These are phyloP conservation scores for Neelides folsomi DNA, from an alignment of 2,888 invertebrate genomes.

Conservation along the genomic window DNA sequence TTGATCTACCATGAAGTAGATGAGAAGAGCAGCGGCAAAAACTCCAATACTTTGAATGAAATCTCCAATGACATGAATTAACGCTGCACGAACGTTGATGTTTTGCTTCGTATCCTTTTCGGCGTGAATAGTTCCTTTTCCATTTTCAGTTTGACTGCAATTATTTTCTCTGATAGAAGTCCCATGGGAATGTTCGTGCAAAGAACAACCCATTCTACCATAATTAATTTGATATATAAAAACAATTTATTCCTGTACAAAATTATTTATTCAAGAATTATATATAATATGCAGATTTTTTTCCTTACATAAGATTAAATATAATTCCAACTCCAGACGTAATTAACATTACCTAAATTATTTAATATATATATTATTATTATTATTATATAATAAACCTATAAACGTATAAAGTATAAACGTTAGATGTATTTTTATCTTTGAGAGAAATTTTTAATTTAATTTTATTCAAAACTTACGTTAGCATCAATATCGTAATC, in stretches of 20 bases:
- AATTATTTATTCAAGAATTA: not conserved
- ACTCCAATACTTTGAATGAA: slow-evolving; percentile 90
- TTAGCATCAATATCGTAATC: slow-evolving; percentile 75
- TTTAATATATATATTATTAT: slow-evolving; percentile 3
- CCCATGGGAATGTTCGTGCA: slow-evolving; percentile 68
- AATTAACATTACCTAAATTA: slow-evolving; percentile 54
- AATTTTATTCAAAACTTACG: slow-evolving; percentile 42
- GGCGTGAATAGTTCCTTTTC: not conserved
- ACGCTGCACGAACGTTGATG: slow-evolving; percentile 88
- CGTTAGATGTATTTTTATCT: too few species aligned
- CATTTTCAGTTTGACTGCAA: slow-evolving; percentile 14
- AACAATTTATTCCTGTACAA: too few species aligned
- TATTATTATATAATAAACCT: too few species aligned
- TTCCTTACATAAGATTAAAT: slow-evolving; percentile 82
- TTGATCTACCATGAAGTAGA: slow-evolving; percentile 70
- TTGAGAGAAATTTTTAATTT: too few species aligned
- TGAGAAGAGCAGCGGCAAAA: slow-evolving; percentile 74
- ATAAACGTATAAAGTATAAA: too few species aligned
- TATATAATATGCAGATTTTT: too few species aligned
- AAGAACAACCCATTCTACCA: slow-evolving; percentile 76
- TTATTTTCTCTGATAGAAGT: slow-evolving; percentile 42
- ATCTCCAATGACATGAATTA: slow-evolving; percentile 92
- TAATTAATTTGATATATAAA: too few species aligned
- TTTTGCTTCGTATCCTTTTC: slow-evolving; percentile 40
- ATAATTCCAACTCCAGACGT: slow-evolving; percentile 83